These are phyloP conservation scores for Lerista edwardsae DNA, from an alignment of 2,797 vertebrate species.

Conservation along the genomic window DNA sequence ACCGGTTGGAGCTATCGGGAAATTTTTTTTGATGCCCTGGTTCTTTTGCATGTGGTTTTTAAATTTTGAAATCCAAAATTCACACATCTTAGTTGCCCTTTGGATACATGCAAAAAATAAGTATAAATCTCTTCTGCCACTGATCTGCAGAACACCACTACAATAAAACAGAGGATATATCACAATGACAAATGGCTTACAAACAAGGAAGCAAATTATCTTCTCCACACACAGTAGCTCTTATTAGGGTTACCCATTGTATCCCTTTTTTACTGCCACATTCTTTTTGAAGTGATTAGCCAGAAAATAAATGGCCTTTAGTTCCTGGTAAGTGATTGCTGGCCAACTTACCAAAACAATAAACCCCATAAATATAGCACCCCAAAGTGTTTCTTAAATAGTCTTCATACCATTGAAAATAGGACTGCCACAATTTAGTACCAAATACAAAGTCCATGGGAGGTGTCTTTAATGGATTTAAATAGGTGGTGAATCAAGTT, in stretches of 20 bases:
- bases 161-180: background rate
- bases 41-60: background rate
- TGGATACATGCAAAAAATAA: slow-evolving; percentile 11
- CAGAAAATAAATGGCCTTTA: slow-evolving; percentile 47
- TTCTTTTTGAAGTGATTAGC: slow-evolving; percentile 14
- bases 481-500: background rate
- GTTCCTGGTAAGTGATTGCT: background rate
- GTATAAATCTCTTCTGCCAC: slow-evolving; percentile 24
- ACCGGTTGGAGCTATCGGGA: background rate
- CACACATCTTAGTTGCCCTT: background rate
- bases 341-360: slow-evolving; percentile 30
- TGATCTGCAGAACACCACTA: background rate
- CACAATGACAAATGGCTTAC: background rate
- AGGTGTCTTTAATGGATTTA: background rate
- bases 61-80: slow-evolving; percentile 19
- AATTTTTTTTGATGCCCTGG: background rate
- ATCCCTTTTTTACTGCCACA: slow-evolving; percentile 26
- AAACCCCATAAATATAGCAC: slow-evolving; percentile 35
- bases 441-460: background rate
- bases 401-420: background rate
- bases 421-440: slow-evolving; percentile 17
- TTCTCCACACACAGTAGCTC: background rate
- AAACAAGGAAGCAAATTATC: slow-evolving; percentile 14
- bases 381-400: slow-evolving; percentile 23
- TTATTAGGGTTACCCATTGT: slow-evolving; percentile 12